phyloP scores from a whole-genome alignment of 2,113 vertebrate species.

The Xiphorhynchus elegans region DNA sequence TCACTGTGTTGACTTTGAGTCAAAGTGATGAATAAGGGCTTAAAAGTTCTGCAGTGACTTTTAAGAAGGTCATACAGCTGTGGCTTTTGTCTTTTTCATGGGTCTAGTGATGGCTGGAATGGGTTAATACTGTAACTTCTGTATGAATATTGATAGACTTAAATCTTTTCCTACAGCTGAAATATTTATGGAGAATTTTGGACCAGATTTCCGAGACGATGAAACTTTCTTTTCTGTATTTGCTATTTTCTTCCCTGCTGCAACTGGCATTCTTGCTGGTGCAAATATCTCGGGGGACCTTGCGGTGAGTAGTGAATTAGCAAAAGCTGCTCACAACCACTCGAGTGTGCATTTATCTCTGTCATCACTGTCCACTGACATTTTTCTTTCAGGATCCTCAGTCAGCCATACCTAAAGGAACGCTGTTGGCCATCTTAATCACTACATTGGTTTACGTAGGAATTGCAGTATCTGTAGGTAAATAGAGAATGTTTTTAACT shows the following conservation, averaged over 20 bases:
- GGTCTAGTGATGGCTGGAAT: not conserved
- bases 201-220: conserved; percentile 85
- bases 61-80: not conserved
- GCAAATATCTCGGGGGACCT: conserved; percentile 99
- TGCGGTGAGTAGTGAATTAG: conserved; percentile 81
- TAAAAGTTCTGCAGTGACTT: not conserved
- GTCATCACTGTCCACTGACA: not conserved
- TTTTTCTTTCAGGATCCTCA: conserved; percentile 90
- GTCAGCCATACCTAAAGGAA: conserved; percentile 95
- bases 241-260: conserved; percentile 97
- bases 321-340: not conserved
- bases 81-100: not conserved
- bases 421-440: conserved; percentile 93
- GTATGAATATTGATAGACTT: not conserved
- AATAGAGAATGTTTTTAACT: conserved; percentile 30
- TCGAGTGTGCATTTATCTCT: not conserved
- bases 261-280: conserved; percentile 96
- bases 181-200: conserved; percentile 95
- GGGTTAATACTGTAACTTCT: not conserved
- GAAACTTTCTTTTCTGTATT: conserved; percentile 96
- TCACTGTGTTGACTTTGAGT: not conserved
- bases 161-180: conserved; percentile 72
- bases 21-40: not conserved
- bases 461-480: conserved; percentile 93
- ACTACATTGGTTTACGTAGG: conserved; percentile 93